A percentile compares a stretch with the other conserved stretches of the same genome.
phyloP scores from a whole-genome alignment of 2,797 vertebrate species.

The Anguilla anguilla region DNA sequence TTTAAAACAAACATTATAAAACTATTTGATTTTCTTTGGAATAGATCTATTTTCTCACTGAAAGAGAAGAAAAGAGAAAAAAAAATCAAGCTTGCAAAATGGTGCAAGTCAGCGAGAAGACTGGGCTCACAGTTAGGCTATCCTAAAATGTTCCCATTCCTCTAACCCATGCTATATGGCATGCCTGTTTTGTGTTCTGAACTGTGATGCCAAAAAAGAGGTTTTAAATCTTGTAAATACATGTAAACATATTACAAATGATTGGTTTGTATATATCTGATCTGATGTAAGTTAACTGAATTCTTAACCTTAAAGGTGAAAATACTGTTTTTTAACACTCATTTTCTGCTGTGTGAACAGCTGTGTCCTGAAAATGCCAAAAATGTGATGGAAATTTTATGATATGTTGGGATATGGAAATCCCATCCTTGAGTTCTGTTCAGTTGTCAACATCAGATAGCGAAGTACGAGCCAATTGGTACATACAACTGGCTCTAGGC shows the following conservation, averaged over 20 bases:
- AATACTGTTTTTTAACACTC: not conserved
- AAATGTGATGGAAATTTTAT: not conserved
- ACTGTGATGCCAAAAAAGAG: not conserved
- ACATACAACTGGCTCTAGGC: not conserved
- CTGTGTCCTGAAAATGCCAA: not conserved
- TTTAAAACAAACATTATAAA: not conserved
- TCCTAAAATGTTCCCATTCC: not conserved
- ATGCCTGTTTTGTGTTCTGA: not conserved
- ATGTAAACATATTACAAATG: not conserved
- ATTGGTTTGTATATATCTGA: not conserved
- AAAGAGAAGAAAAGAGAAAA: not conserved
- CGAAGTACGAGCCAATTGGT: not conserved
- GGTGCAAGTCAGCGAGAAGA: not conserved
- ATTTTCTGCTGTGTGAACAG: not conserved
- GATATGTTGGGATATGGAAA: not conserved
- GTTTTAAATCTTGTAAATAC: not conserved
- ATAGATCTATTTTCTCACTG: not conserved
- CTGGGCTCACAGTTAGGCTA: not conserved
- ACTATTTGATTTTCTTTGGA: not conserved
- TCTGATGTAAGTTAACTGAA: not conserved
- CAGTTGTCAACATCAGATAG: not conserved
- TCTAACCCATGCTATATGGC: not conserved
- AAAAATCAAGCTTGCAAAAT: not conserved
- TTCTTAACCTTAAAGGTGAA: not conserved
- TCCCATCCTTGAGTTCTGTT: not conserved